Evolutionary conservation across 2,888 invertebrate genomes (phyloP), one percentile per base, ranked within the genome.

Genomic region (Synergus japonicus): DNA sequence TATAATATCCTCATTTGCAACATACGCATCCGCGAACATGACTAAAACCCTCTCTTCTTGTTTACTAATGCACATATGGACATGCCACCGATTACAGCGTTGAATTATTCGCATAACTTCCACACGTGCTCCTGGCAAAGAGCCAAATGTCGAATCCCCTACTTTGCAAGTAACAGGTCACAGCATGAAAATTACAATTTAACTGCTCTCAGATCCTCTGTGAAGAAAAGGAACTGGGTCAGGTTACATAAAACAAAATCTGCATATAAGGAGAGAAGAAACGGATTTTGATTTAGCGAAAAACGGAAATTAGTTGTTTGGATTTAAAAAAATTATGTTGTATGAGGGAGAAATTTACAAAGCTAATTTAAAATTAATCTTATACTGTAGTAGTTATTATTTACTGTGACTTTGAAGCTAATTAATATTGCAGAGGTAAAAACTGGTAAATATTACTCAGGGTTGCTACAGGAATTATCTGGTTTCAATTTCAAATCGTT

Each of bases 31-130:
- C 54, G 54, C 37, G 73, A 54, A 58, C 73, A 73, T n/a, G 73
- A 73, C 73, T 54, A 18, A 73, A 73, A 54, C 37, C 73, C 73
- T 73, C 73, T 73, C 73, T 73, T 73, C 73, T 73, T 73, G 73
- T 73, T 73, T 73, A 73, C 73, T 73, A 73, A 73, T 73, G 73
- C 54, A 73, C 73, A 54, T 73, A 73, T 73, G 73, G 73, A 73
- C 54, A 73, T 73, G 73, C 54, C 73, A 58, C 73, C 73, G 73
- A 73, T 73, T 73, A 73, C 49, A 73, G 73, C 18, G 37, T 54
- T 73, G 73, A 73, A 73, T 73, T 73, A 73, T 73, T 73, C 73
- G 73, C 73, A 73, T 73, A 73, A 73, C 73, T 73, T 73, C 73
- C 73, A 73, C 54, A 73, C 54, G 49, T 54, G 54, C 41, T 29